These are phyloP conservation scores for Diadophis punctatus DNA, from an alignment of 2,113 vertebrate species.

Conservation along the genomic window DNA sequence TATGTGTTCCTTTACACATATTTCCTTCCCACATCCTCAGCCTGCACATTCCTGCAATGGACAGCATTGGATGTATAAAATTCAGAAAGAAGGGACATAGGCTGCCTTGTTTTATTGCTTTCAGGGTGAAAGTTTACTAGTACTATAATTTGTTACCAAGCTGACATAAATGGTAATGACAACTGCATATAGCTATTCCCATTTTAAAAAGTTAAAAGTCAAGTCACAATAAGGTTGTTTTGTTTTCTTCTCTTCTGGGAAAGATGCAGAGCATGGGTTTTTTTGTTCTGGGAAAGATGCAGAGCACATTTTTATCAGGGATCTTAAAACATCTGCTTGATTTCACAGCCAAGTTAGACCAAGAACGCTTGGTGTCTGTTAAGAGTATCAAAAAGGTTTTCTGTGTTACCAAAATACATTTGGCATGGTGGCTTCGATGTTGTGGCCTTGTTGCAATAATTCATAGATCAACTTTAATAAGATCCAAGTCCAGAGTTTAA, in stretches of 20 bases:
- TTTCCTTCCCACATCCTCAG: background rate
- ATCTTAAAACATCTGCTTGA: slow-evolving; percentile 56
- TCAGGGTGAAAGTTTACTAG: slow-evolving; percentile 38
- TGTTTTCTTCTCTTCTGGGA: background rate
- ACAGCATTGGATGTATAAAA: background rate
- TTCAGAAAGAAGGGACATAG: background rate
- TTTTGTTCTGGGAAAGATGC: slow-evolving; percentile 40
- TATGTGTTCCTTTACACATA: background rate
- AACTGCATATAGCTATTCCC: background rate
- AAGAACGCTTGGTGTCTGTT: slow-evolving; percentile 38
- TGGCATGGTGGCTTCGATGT: slow-evolving; percentile 36
- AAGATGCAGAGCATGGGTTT: background rate
- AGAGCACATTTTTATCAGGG: slow-evolving; percentile 35
- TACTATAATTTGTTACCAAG: slow-evolving; percentile 13
- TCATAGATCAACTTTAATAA: slow-evolving; percentile 34
- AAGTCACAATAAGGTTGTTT: background rate
- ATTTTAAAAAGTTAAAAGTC: background rate
- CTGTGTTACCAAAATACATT: slow-evolving; percentile 45
- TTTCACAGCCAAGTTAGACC: slow-evolving; percentile 47
- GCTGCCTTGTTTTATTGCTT: background rate
- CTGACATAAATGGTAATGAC: background rate
- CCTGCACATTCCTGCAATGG: background rate
- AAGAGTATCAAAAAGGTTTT: slow-evolving; percentile 54
- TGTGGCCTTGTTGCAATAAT: slow-evolving; percentile 33
- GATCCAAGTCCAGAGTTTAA: slow-evolving; percentile 36